Evolutionary conservation across 1,140 invertebrate genomes (phyloP).

Genomic region (Diabrotica undecimpunctata): DNA sequence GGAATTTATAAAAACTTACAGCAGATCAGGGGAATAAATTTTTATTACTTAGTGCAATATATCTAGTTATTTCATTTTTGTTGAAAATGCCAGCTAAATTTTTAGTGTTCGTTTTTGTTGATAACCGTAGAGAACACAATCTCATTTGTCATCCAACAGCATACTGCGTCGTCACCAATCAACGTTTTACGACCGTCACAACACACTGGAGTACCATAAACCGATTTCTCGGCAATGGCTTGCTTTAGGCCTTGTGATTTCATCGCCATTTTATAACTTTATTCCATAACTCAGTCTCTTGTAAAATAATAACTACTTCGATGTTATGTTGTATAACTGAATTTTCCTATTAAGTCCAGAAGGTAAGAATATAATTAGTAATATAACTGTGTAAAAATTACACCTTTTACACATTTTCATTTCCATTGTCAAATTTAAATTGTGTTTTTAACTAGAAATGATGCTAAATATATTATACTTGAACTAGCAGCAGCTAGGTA

Average conservation of each 20-base stretch:
- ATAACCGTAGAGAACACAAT: constrained; percentile 4
- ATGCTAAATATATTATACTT: too few relatives aligned
- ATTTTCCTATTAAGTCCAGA: too few relatives aligned
- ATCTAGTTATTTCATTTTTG: too few relatives aligned
- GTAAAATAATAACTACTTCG: constrained; percentile 14
- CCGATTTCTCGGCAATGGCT: constrained; percentile 31
- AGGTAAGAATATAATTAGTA: too few relatives aligned
- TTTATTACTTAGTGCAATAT: too few relatives aligned
- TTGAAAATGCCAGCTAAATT: neutral
- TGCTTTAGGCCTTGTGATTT: constrained; percentile 22
- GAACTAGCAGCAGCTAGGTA: too few relatives aligned
- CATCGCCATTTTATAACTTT: neutral
- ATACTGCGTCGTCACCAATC: constrained; percentile 37
- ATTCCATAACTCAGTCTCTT: neutral
- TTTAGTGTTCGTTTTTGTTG: constrained; percentile 8
- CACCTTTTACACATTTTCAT: too few relatives aligned
- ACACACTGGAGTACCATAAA: constrained; percentile 37
- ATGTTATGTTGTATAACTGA: neutral
- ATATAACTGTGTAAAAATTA: too few relatives aligned
- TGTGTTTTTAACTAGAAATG: too few relatives aligned
- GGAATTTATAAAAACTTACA: too few relatives aligned
- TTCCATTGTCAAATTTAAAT: too few relatives aligned
- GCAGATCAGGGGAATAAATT: too few relatives aligned
- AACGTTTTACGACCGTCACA: constrained; percentile 40
- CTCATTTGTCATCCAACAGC: constrained; percentile 34